These are phyloP conservation scores for Cecropterus lyciades DNA, from an alignment of 1,140 invertebrate genomes.

Conservation along the genomic window DNA sequence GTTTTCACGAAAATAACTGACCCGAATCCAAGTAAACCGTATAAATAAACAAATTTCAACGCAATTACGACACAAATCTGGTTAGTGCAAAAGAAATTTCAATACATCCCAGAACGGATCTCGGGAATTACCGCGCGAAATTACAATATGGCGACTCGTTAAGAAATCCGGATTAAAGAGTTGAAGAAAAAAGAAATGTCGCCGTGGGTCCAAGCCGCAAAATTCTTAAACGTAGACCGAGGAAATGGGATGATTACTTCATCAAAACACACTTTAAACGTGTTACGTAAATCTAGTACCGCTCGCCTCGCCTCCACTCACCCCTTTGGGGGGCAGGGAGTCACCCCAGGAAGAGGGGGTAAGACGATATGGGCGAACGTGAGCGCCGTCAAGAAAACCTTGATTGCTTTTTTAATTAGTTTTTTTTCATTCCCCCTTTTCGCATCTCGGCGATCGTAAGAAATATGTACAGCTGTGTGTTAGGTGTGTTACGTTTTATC, in stretches of 20 bases:
- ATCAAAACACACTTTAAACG: conserved; percentile 84
- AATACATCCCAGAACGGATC: conserved; percentile 47
- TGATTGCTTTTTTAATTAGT: conserved; percentile 84
- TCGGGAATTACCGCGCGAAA: conserved; percentile 46
- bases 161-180: conserved; percentile 73
- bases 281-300: conserved; percentile 84
- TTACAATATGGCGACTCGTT: conserved; percentile 64
- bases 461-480: conserved; percentile 62
- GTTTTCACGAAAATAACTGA: conserved; percentile 7
- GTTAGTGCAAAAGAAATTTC: conserved; percentile 43
- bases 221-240: conserved; percentile 81
- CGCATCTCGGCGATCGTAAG: conserved; percentile 70
- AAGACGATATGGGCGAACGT: conserved; percentile 83
- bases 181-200: conserved; percentile 69
- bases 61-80: conserved; percentile 41
- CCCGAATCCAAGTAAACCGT: conserved; percentile 23
- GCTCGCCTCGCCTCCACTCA: conserved; percentile 48
- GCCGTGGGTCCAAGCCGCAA: conserved; percentile 67
- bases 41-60: conserved; percentile 39
- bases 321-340: conserved; percentile 63
- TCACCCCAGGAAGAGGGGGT: conserved; percentile 68
- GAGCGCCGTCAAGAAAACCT: conserved; percentile 83
- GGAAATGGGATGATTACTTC: conserved; percentile 83
- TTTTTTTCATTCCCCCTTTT: conserved; percentile 79
- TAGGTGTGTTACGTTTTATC: neutral